These are phyloP conservation scores for Leucopsar rothschildi DNA, from an alignment of 2,113 vertebrate species.

Conservation along the genomic window DNA sequence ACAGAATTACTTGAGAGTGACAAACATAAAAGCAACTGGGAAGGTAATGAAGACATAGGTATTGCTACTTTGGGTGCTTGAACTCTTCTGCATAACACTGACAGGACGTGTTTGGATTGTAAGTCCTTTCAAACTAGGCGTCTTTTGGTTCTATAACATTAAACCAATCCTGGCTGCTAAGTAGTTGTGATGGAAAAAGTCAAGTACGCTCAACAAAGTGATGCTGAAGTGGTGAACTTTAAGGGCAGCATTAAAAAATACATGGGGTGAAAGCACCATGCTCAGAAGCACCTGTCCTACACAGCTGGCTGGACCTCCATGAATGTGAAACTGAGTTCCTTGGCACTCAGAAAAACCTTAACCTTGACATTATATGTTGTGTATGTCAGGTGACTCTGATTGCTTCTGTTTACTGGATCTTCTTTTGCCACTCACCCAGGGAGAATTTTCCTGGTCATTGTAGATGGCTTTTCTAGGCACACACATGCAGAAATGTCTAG, in stretches of 20 bases:
- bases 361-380: neutral
- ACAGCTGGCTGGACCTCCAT: neutral
- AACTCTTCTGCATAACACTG: neutral
- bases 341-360: neutral
- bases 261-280: neutral
- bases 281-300: neutral
- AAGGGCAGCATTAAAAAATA: neutral
- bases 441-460: neutral
- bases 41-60: slow-evolving; percentile 46
- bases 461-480: neutral
- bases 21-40: neutral
- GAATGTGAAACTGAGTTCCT: neutral
- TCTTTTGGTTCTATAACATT: neutral
- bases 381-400: neutral
- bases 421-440: neutral
- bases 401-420: neutral
- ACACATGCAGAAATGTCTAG: neutral
- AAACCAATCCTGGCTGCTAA: neutral
- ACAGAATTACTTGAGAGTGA: neutral
- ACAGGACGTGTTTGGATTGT: neutral
- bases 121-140: neutral
- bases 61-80: neutral
- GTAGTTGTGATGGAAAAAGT: neutral
- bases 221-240: neutral
- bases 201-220: neutral